Base-by-base conservation (phyloP, 2,113 vertebrate species). In the Calidris pugnax region DNA sequence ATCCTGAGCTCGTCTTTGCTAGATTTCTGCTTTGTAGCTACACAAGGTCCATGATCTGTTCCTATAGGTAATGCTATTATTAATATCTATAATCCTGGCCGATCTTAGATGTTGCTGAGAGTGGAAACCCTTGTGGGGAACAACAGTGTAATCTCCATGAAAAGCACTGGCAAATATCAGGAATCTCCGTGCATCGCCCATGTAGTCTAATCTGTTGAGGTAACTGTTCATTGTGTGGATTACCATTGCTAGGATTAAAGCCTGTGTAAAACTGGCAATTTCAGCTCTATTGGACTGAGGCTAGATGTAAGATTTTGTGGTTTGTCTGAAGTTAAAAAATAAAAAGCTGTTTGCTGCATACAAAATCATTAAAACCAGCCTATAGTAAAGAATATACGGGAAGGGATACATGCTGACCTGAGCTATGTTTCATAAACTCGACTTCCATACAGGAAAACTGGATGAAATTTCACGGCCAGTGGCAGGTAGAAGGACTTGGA, bases 61-160 rank as follows among this genome's bases (percentile, higher is more conserved):
- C 17, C 13, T n/a, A 4, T 6, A 3, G 33, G 7, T 56, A 74
- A 22, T 0, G 1, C 3, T 30, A 0, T 50, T 72, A 59, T 7
- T 56, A 63, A 22, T 35, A 32, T 10, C 26, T 69, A 10, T 33
- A 55, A 3, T 28, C 9, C 37, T 60, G 9, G 21, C 1, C 4
- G 2, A 4, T 37, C 14, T 51, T 47, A 18, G 8, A 21, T 26
- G 6, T 7, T 81, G 2, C 8, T 75, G 10, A 64, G 23, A 62
- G 9, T 37, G 39, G 12, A 75, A 87, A 63, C 13, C 10, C 64
- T 37, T 5, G 3, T 11, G 16, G 20, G 7, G 9, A 27, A 71
- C 75, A 45, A 24, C 28, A 7, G 1, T 14, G 3, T 18, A 26
- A 27, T 60, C 18, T 30, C 12, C 27, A 27, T 41, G 33, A 85